A percentile compares a stretch with the other conserved stretches of the same genome.
Evolutionary conservation across 2,113 vertebrate species (phyloP).

Genomic region (Bos indicus): DNA sequence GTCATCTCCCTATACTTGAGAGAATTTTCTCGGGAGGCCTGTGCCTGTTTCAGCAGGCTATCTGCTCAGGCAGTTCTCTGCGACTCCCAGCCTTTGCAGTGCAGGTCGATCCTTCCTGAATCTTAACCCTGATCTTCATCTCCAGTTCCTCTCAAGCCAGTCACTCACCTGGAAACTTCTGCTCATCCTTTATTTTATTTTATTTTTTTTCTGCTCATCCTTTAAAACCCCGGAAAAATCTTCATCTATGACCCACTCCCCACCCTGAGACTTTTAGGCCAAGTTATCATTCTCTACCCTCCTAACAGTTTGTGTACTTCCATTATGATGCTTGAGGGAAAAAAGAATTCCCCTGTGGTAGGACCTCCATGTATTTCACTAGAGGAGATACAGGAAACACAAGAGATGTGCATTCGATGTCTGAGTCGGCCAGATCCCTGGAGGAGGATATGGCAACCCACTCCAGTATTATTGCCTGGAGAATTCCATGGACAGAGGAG

Average conservation of each 20-base stretch:
- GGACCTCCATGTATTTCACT: background rate
- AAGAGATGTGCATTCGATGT: accelerated
- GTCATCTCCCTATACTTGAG: background rate
- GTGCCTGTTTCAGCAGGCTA: background rate
- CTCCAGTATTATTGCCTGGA: background rate
- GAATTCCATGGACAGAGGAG: background rate
- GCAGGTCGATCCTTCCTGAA: background rate
- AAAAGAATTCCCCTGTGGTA: accelerated
- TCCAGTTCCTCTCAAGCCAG: background rate
- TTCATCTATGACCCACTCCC: background rate
- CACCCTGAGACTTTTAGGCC: background rate
- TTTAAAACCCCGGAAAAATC: background rate
- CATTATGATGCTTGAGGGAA: too few species aligned
- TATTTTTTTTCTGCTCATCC: background rate
- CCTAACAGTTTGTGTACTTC: background rate
- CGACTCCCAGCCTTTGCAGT: too few species aligned
- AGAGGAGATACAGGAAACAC: background rate
- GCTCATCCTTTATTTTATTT: background rate
- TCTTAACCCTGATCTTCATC: background rate
- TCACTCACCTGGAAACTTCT: background rate
- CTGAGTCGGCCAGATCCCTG: background rate
- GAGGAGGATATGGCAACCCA: background rate
- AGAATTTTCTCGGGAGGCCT: background rate
- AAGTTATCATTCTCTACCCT: background rate
- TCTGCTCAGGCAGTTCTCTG: background rate